These are phyloP conservation scores for Athene noctua DNA, from an alignment of 2,113 vertebrate genomes.

Conservation along the genomic window DNA sequence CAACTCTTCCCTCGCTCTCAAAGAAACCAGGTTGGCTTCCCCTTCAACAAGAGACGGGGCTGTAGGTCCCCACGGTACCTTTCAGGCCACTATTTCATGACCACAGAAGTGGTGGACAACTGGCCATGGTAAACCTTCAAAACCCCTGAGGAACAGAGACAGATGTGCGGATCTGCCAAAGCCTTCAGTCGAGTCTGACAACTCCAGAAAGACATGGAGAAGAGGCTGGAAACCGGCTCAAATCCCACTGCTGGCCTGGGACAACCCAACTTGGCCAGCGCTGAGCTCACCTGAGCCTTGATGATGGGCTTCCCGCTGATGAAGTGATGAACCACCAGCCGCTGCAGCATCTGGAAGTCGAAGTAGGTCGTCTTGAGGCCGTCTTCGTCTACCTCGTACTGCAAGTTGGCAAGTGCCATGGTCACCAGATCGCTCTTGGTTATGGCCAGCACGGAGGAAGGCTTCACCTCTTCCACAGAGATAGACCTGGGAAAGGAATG, in stretches of 20 bases:
- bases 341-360: slow-evolving; percentile 23
- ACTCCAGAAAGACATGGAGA: neutral
- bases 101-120: neutral
- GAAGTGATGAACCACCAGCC: slow-evolving; percentile 26
- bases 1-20: neutral
- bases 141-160: neutral
- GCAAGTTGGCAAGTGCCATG: slow-evolving; percentile 31
- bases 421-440: slow-evolving; percentile 26
- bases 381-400: slow-evolving; percentile 6
- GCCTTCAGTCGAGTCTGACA: neutral
- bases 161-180: neutral
- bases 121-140: neutral
- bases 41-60: neutral
- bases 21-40: neutral
- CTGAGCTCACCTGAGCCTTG: neutral
- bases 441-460: neutral
- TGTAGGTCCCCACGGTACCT: neutral
- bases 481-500: neutral
- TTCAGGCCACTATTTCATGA: neutral
- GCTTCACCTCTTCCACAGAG: slow-evolving; percentile 15
- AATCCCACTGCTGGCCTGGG: neutral
- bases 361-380: slow-evolving; percentile 17
- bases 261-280: neutral
- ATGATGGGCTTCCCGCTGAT: slow-evolving; percentile 42
- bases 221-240: neutral